Evolutionary conservation across 2,888 invertebrate species (phyloP).

Genomic region (Tenthredo scrophulariae): DNA sequence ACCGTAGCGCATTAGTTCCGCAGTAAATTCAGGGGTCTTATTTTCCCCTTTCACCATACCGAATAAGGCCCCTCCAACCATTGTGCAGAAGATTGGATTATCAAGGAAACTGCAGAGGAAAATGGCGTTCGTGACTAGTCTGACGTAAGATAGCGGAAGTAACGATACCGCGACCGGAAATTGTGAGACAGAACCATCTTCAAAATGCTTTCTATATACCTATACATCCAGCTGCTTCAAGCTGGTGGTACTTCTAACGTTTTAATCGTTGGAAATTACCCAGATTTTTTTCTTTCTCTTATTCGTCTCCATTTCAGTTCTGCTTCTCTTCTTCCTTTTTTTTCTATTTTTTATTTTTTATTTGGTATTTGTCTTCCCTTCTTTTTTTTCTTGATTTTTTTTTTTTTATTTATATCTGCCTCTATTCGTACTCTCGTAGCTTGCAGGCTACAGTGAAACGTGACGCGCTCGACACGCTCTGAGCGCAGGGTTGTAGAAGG

Average conservation of each 20-base stretch:
- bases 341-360: background rate
- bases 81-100: slow-evolving; percentile 47
- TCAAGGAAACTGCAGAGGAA: slow-evolving; percentile 56
- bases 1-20: slow-evolving; percentile 36
- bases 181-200: slow-evolving; percentile 42
- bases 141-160: slow-evolving; percentile 51
- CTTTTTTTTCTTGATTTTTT: background rate
- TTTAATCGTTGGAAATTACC: slow-evolving; percentile 53
- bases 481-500: background rate
- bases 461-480: slow-evolving; percentile 25
- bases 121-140: slow-evolving; percentile 53
- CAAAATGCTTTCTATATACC: background rate
- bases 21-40: slow-evolving; percentile 35
- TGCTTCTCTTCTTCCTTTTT: background rate
- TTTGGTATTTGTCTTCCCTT: background rate
- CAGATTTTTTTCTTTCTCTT: slow-evolving; percentile 10
- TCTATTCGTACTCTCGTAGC: background rate
- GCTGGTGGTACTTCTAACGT: slow-evolving; percentile 15
- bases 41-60: slow-evolving; percentile 45
- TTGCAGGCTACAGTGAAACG: slow-evolving; percentile 29
- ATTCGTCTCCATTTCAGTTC: slow-evolving; percentile 10
- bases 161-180: slow-evolving; percentile 43
- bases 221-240: background rate
- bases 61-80: slow-evolving; percentile 27
- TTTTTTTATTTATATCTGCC: background rate